A percentile compares a stretch with the other conserved stretches of the same genome.
Conservation (phyloP, 2,888 invertebrate species). For the Acrobasis repandana region DNA sequence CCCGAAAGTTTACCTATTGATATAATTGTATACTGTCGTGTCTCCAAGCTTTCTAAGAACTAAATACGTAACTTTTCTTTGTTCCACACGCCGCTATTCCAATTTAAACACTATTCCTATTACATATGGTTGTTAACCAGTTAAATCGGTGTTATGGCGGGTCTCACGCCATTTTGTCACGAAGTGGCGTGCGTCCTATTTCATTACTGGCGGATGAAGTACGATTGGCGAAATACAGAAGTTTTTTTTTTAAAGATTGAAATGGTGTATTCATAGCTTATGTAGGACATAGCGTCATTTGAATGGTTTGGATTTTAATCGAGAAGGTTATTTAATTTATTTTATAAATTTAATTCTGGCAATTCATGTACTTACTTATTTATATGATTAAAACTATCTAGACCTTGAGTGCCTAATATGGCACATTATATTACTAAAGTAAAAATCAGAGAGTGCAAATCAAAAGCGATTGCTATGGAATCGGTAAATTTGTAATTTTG, state of each 20-base stretch:
- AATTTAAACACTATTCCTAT: slow-evolving; percentile 43
- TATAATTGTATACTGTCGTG: slow-evolving; percentile 39
- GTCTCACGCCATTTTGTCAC: slow-evolving; percentile 65
- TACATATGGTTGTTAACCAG: slow-evolving; percentile 33
- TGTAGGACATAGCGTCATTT: not conserved
- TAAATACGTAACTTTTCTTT: slow-evolving; percentile 39
- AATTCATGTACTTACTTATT: no score
- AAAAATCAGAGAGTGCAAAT: no score
- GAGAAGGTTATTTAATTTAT: no score
- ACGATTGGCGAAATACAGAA: slow-evolving; percentile 9
- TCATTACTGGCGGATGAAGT: slow-evolving; percentile 39
- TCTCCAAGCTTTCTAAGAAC: slow-evolving; percentile 55
- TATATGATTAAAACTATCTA: no score
- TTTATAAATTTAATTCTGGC: no score
- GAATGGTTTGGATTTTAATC: not conserved
- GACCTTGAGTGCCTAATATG: no score
- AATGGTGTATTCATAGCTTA: not conserved
- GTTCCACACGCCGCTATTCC: slow-evolving; percentile 25
- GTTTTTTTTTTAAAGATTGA: not conserved
- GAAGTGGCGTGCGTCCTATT: slow-evolving; percentile 72
- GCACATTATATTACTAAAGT: no score
- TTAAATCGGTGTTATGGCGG: slow-evolving; percentile 34
- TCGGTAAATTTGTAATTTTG: no score
- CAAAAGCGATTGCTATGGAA: no score
- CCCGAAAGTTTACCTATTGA: not conserved